Evolutionary conservation across 2,797 vertebrate genomes (phyloP).

Genomic region (Typhlichthys eigenmanni): DNA sequence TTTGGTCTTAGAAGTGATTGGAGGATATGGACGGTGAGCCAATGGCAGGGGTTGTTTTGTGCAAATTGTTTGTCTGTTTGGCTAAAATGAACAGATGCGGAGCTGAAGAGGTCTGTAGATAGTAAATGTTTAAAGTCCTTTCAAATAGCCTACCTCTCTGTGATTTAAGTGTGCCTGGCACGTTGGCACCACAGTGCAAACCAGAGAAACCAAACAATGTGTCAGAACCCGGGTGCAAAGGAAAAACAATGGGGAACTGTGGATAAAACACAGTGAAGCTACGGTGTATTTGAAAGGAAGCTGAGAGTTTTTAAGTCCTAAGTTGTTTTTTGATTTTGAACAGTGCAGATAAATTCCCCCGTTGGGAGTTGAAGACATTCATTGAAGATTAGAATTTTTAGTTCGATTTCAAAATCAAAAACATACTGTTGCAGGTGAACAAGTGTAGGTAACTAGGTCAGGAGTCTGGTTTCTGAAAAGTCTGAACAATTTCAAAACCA

Average conservation of each 20-base stretch:
- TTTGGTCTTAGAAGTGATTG: conserved; percentile 79
- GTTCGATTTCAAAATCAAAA: conserved; percentile 75
- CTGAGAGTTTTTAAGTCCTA: conserved; percentile 54
- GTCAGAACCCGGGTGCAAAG: conserved; percentile 38
- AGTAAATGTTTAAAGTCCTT: conserved; percentile 52
- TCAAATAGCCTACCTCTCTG: conserved; percentile 49
- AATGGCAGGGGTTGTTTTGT: conserved; percentile 69
- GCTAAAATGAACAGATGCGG: conserved; percentile 58
- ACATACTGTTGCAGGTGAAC: conserved; percentile 64
- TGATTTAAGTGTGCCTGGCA: conserved; percentile 58
- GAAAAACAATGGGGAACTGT: conserved; percentile 18
- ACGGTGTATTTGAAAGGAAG: conserved; percentile 67
- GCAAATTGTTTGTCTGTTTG: conserved; percentile 67
- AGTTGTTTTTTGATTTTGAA: conserved; percentile 73
- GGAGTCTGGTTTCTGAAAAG: conserved; percentile 75
- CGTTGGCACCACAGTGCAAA: conserved; percentile 72
- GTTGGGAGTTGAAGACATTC: conserved; percentile 77
- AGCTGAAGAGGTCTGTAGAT: conserved; percentile 53
- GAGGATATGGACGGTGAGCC: conserved; percentile 61
- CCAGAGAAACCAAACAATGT: conserved; percentile 49
- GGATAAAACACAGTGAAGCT: conserved; percentile 67
- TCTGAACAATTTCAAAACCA: conserved; percentile 84
- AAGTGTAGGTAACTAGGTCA: conserved; percentile 55
- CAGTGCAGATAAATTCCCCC: conserved; percentile 74
- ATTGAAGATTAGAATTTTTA: conserved; percentile 72